Percentiles rank a stretch among this genome's conserved stretches.
Evolutionary conservation across 2,113 vertebrate genomes (phyloP).

Genomic region (Podocnemis expansa): DNA sequence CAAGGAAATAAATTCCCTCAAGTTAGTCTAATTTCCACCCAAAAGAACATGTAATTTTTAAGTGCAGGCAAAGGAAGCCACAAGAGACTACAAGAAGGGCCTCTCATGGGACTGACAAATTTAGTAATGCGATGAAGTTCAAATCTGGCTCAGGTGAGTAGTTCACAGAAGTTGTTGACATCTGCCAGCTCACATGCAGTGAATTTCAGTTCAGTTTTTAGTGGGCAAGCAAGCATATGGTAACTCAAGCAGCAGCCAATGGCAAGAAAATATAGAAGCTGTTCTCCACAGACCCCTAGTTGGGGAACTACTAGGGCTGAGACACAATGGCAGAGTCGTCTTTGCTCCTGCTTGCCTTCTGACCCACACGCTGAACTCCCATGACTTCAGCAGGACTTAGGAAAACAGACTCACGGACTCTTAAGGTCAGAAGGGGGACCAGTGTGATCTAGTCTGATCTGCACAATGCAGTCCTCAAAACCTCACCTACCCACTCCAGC

Average conservation of each 20-base stretch:
- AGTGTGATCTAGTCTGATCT: too few species aligned
- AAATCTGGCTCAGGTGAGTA: background rate
- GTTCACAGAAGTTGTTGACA: background rate
- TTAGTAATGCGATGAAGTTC: background rate
- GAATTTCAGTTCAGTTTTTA: background rate
- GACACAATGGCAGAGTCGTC: background rate
- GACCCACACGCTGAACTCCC: slow-evolving; percentile 39
- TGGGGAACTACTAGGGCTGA: slow-evolving; percentile 41
- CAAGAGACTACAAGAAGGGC: background rate
- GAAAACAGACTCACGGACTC: too few species aligned
- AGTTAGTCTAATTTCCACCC: accelerated
- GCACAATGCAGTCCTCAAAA: too few species aligned
- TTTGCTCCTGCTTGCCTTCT: background rate
- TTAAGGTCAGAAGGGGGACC: too few species aligned
- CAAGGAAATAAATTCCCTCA: background rate
- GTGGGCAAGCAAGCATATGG: background rate
- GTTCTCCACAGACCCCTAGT: background rate
- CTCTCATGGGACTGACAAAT: background rate
- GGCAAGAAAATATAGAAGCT: slow-evolving; percentile 9
- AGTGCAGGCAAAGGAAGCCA: background rate
- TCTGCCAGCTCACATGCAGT: background rate
- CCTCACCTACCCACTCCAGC: too few species aligned
- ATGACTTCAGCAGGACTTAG: background rate
- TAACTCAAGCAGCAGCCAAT: background rate
- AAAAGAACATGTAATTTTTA: accelerated